Base-by-base conservation (phyloP, 2,888 invertebrate species). In the Amphimallon solstitiale region DNA sequence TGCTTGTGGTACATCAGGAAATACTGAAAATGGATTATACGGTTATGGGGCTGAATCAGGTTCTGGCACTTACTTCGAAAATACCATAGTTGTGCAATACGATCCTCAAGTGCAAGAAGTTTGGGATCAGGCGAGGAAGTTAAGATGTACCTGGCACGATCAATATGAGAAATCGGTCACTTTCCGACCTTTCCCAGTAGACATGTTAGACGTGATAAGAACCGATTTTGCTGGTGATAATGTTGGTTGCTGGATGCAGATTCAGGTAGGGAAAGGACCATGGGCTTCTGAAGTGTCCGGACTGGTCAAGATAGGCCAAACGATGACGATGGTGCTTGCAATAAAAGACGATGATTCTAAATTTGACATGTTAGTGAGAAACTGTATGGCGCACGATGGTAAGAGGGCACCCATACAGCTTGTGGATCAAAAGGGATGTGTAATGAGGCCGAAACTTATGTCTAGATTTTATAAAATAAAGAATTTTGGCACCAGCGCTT, bases 191-290 rank as follows among this genome's bases (percentile, higher is more conserved):
- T 96, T 96, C 88, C 95, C 95, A 0, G 96, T 97, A 1, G 96
- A 96, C 79, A 96, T 95, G 95, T 79, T 96, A 61, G 95, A 96
- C 80, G 95, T 96, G 2, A 95, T 96, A n/a, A 85, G 95, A 60
- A 95, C 96, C 2, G 95, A 96, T 76, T 97, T 97, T 73, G 95
- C 95, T 65, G 96, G 96, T 0, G 96, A 97, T 76, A 97, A 97
- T 77, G 95, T 96, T 1, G 95, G 95, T 14, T 96, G 96, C 83
- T 97, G 96, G 96, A 96, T 97, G 96, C 95, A 96, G 80, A 96
- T 97, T 72, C 96, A 97, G 85, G 94, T 95, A 2, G 95, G 95
- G 40, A 95, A 94, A 79, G 95, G 95, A 17, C 96, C 96, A 0
- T 97, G 96, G 95, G 95, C 96, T 7, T 94, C 95, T 0, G 96